phyloP scores from a whole-genome alignment of 2,888 invertebrate species.

The Agriopis marginaria region DNA sequence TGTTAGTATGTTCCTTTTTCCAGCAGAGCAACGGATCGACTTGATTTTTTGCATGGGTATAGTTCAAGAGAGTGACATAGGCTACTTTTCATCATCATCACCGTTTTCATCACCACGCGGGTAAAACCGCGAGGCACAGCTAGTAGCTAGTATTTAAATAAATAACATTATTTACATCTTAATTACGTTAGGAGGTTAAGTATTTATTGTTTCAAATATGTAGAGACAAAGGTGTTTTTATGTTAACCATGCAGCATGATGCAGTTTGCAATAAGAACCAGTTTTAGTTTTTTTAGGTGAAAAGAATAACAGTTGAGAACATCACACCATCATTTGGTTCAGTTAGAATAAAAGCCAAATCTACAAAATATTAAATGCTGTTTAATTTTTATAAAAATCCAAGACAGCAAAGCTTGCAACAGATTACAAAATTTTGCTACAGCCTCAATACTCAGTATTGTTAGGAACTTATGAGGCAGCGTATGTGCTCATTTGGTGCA shows the following conservation, averaged over 20 bases:
- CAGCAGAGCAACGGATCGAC: no score
- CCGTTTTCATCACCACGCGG: no score
- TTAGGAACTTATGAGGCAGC: constrained; percentile 26
- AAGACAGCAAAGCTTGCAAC: constrained; percentile 26
- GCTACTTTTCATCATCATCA: no score
- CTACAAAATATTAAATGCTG: constrained; percentile 23
- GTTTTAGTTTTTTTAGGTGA: background rate
- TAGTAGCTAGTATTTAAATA: no score
- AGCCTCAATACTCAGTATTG: constrained; percentile 1
- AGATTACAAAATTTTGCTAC: constrained; percentile 6
- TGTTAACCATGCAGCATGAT: background rate
- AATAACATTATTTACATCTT: no score
- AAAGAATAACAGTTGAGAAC: background rate
- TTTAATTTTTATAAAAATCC: constrained; percentile 5
- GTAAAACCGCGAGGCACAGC: no score
- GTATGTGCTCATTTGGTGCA: constrained; percentile 33
- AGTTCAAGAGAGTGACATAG: no score
- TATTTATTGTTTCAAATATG: background rate
- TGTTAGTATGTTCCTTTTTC: no score
- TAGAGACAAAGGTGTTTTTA: background rate
- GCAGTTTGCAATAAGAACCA: constrained; percentile 1
- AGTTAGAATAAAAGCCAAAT: constrained; percentile 13
- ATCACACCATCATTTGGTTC: constrained; percentile 9
- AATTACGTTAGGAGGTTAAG: background rate
- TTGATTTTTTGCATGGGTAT: no score